Base-by-base conservation (phyloP, 2,797 vertebrate species). In the Crax fasciolata region DNA sequence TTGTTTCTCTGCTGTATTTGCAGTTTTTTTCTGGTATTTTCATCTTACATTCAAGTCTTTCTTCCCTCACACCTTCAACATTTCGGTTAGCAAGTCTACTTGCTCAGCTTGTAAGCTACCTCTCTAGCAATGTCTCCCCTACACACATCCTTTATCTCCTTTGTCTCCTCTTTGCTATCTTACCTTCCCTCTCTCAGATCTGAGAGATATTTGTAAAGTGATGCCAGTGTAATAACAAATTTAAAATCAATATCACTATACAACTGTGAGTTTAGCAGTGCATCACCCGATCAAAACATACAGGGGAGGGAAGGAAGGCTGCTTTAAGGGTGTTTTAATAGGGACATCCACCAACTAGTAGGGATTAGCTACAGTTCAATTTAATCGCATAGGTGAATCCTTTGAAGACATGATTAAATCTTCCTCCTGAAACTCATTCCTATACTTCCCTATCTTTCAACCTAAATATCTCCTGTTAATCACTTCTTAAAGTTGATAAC, bases 121-220 rank as follows among this genome's bases (percentile, higher is more conserved):
- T 70, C 35, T 67, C n/a, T 10, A 41, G 16, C 0, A 2, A 44
- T 30, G 27, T 5, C 15, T 32, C 6, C 32, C 57, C 54, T 81
- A 35, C 39, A 55, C 12, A 4, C 2, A 30, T 19, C 35, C 30
- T 84, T 55, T 57, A 11, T 25, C 0, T 0, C 12, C 4, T 58
- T 23, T 35, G 35, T 35, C 35, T 35, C 7, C 43, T 15, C 11
- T 54, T 49, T 48, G 7, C 30, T 78, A 84, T 57, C 25, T 67
- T 35, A 28, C 21, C 21, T 62, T 59, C 20, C 41, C 18, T 39
- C 11, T 72, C 30, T 77, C 46, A 55, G 3, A 11, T 68, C 30
- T 78, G 63, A 32, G 20, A 58, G 10, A 49, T 32, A 90, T 32
- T 78, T 78, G 23, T 48, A 54, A 30, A 74, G 25, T 7, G 51